phyloP scores from a whole-genome alignment of 2,113 vertebrate genomes.

The Rhinopithecus roxellana region DNA sequence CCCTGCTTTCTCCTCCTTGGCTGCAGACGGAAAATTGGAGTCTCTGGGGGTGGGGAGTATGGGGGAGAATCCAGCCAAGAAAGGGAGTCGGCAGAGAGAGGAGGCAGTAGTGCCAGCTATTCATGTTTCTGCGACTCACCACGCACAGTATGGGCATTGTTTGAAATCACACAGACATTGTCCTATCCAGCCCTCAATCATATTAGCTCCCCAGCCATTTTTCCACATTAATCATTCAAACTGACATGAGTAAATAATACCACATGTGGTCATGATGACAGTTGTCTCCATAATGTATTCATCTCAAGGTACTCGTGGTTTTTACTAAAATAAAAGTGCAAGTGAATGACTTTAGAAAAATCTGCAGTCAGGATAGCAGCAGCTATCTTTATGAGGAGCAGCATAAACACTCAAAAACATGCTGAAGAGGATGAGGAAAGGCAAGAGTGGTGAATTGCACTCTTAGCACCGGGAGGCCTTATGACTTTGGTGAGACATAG shows the following conservation, averaged over 20 bases:
- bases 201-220: constrained; percentile 74
- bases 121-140: constrained; percentile 51
- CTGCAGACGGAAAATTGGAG: constrained; percentile 35
- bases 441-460: not conserved
- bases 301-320: constrained; percentile 67
- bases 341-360: constrained; percentile 25
- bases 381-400: not conserved
- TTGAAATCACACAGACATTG: constrained; percentile 77
- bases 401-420: not conserved
- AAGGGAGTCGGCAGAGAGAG: constrained; percentile 45
- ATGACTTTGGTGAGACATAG: not conserved
- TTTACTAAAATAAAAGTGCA: constrained; percentile 13
- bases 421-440: not conserved
- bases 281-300: constrained; percentile 70
- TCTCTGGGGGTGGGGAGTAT: not conserved
- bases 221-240: constrained; percentile 79
- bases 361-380: not conserved
- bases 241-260: constrained; percentile 79
- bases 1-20: constrained; percentile 34
- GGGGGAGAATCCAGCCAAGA: not conserved
- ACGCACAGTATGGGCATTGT: constrained; percentile 68
- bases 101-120: constrained; percentile 53
- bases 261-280: constrained; percentile 69
- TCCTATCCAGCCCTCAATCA: constrained; percentile 70
- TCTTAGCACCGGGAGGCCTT: not conserved